Evolutionary conservation across 2,888 invertebrate species (phyloP), one percentile per base, ranked within the genome.

Genomic region (Amiota minor): DNA sequence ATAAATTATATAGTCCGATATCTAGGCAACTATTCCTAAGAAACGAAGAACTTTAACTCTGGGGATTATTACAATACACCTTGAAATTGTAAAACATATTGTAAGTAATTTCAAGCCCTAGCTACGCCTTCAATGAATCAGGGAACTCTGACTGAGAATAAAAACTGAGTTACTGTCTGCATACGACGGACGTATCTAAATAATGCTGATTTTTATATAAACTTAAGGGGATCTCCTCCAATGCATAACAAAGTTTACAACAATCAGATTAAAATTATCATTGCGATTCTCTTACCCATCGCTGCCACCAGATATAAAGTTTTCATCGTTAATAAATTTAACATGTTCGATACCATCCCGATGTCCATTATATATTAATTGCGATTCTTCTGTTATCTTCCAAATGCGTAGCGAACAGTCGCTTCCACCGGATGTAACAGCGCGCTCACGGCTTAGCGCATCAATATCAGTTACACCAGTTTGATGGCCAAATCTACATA

Each of bases 341-440:
- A 99, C 96, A 85, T 93, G 93, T 89, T 99, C 99, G 76, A 99
- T 93, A 75, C 96, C 96, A 59, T 94, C 93, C 14, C 91, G 90
- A 73, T 95, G 95, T 0, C 96, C 97, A 88, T 97, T 96, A 87
- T 95, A 98, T 80, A 99, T 95, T 18, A 99, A 91, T 88, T 99
- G 99, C 18, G 98, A 98, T 88, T 99, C 99, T 90, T 99, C 98
- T 1, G 95, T 93, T 73, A 99, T 95, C 90, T 99, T 99, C 98
- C 99, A 99, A 81, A 99, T 93, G 80, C 98, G 92, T 18, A 98
- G 90, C 1, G 96, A 93, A 56, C 93, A 92, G 87, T 99, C 99
- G 76, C 94, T 92, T 4, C 98, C 97, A 16, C 99, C 98, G 18
- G 95, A 93, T 0, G 98, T 96, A 12, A 99, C 92, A 6, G 96